A percentile compares a stretch with the other conserved stretches of the same genome.
phyloP scores from a whole-genome alignment of 2,888 invertebrate genomes.

The Glaucopsyche alexis region DNA sequence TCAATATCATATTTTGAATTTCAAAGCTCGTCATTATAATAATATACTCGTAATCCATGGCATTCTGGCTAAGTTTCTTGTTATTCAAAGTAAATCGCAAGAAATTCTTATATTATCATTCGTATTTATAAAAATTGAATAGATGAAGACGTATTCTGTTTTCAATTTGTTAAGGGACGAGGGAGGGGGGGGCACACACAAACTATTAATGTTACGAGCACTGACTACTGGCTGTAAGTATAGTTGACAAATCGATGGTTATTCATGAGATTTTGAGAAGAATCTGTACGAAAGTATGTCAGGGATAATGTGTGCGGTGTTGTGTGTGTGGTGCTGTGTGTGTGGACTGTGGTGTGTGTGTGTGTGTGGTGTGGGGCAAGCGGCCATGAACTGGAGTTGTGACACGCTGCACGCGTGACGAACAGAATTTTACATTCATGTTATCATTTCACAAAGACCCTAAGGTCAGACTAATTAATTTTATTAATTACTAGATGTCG shows the following conservation, averaged over 20 bases:
- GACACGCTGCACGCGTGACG: neutral
- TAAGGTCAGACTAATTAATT: too few species aligned
- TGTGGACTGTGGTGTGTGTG: neutral
- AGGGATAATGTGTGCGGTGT: neutral
- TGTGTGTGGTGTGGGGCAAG: neutral
- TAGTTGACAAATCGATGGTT: neutral
- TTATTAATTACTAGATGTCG: too few species aligned
- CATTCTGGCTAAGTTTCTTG: too few species aligned
- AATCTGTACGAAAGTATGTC: slow-evolving; percentile 10
- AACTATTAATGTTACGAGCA: neutral
- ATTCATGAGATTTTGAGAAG: slow-evolving; percentile 17
- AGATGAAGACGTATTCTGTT: too few species aligned
- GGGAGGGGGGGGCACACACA: too few species aligned
- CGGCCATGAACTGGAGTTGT: slow-evolving; percentile 6
- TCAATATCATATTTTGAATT: too few species aligned
- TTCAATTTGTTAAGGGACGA: too few species aligned
- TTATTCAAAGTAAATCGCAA: too few species aligned
- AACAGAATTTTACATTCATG: neutral
- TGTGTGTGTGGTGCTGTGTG: neutral
- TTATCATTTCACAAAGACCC: neutral
- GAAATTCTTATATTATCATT: too few species aligned
- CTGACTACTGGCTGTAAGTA: neutral
- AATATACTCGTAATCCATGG: too few species aligned
- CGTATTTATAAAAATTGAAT: too few species aligned
- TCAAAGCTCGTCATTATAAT: too few species aligned